phyloP scores from a whole-genome alignment of 2,797 vertebrate genomes.

The Lycodopsis pacificus region DNA sequence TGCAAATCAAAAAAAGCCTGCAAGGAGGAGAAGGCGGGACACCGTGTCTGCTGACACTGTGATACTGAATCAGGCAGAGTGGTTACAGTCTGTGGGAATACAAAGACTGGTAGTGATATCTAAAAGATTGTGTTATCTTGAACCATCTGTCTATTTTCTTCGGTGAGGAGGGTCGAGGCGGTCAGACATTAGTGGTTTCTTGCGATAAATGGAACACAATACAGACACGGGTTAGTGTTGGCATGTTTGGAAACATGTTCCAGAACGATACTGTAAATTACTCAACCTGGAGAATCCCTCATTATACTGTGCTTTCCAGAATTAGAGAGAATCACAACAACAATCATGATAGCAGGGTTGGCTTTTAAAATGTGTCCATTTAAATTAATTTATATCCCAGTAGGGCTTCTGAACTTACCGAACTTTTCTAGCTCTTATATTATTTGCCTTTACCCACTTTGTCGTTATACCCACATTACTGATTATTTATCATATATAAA shows the following conservation, averaged over 20 bases:
- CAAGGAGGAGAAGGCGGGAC: slow-evolving; percentile 8
- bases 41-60: slow-evolving; percentile 52
- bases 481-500: neutral
- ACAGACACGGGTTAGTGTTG: slow-evolving; percentile 20
- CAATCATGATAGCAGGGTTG: neutral
- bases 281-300: neutral
- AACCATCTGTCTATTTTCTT: slow-evolving; percentile 11
- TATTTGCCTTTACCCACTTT: neutral
- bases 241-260: slow-evolving; percentile 28
- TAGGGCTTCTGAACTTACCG: neutral
- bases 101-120: slow-evolving; percentile 37
- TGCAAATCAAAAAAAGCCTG: slow-evolving; percentile 65
- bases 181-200: slow-evolving; percentile 9
- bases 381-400: neutral
- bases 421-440: neutral
- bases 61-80: slow-evolving; percentile 37
- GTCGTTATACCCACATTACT: neutral
- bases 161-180: slow-evolving; percentile 12
- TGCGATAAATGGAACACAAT: slow-evolving; percentile 25
- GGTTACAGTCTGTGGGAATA: slow-evolving; percentile 25
- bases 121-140: slow-evolving; percentile 52
- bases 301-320: neutral
- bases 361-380: neutral
- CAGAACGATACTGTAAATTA: slow-evolving; percentile 9
- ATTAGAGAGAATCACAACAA: neutral